Conservation (phyloP, 2,797 vertebrate species). For the Enteromius afrohamiltoni region DNA sequence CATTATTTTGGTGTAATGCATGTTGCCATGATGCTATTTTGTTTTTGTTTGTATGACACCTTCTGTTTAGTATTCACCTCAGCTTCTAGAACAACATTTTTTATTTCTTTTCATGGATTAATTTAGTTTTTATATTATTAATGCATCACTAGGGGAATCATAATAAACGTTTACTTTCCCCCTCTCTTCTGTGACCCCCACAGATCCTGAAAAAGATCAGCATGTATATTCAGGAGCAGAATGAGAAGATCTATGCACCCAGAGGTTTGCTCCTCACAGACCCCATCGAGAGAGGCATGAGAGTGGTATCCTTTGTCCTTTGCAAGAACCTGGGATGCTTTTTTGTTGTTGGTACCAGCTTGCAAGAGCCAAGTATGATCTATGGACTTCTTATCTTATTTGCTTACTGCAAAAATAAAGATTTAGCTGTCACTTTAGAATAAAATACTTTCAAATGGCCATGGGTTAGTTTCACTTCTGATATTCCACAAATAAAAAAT, state of each 20-base stretch:
- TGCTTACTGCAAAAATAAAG: neutral
- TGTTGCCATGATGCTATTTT: neutral
- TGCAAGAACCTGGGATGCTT: neutral
- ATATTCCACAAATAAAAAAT: neutral
- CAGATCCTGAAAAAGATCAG: slow-evolving; percentile 97
- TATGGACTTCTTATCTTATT: neutral
- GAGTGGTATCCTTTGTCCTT: slow-evolving; percentile 96
- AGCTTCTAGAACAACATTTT: neutral
- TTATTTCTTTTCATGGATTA: neutral
- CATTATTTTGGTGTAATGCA: neutral
- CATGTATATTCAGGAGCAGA: slow-evolving; percentile 96
- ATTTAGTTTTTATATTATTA: neutral
- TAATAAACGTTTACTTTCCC: neutral
- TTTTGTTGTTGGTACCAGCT: neutral
- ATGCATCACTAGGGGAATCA: neutral
- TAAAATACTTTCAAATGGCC: neutral
- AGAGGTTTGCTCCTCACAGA: slow-evolving; percentile 94
- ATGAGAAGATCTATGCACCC: slow-evolving; percentile 95
- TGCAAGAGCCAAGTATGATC: neutral
- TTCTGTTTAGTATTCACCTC: neutral
- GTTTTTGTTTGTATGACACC: neutral
- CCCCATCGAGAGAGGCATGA: slow-evolving; percentile 95
- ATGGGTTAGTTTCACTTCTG: neutral
- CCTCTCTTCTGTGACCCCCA: slow-evolving; percentile 23
- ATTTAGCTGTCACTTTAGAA: neutral